Percentiles rank a stretch among this genome's conserved stretches.
Evolutionary conservation across 2,113 vertebrate genomes (phyloP).

Genomic region (Regulus satrapa): DNA sequence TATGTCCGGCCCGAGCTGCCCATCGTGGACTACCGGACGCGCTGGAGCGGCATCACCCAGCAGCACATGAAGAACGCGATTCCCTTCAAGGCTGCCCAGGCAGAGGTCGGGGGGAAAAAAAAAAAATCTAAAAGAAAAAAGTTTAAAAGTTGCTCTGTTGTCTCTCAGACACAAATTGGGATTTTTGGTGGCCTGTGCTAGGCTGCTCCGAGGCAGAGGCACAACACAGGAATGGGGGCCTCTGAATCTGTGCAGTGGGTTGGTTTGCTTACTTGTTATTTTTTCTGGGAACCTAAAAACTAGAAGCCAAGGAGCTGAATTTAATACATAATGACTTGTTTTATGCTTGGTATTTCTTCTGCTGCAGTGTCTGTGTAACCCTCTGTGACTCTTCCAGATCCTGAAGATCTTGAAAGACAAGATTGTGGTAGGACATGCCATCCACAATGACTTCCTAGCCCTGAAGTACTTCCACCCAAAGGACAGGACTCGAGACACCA

Average conservation of each 20-base stretch:
- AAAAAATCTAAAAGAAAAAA: neutral
- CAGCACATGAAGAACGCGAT: constrained; percentile 79
- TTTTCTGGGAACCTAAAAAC: neutral
- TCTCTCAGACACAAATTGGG: too few species aligned
- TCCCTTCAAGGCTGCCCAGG: constrained; percentile 80
- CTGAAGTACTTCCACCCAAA: constrained; percentile 78
- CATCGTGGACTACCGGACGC: constrained; percentile 86
- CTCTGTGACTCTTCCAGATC: constrained; percentile 72
- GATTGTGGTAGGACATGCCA: constrained; percentile 87
- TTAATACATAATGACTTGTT: neutral
- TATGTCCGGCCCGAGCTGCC: constrained; percentile 81
- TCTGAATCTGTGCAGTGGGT: neutral
- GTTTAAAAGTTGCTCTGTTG: rapidly evolving
- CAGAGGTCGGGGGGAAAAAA: constrained; percentile 63
- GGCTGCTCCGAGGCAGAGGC: neutral
- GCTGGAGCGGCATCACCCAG: constrained; percentile 89
- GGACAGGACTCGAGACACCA: constrained; percentile 86
- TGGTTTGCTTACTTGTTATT: neutral
- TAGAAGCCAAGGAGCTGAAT: neutral
- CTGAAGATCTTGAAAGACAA: constrained; percentile 84
- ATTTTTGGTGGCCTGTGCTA: neutral
- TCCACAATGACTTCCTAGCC: constrained; percentile 87
- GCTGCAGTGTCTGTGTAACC: neutral
- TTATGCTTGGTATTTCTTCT: neutral
- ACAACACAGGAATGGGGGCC: neutral